Conservation (phyloP, 2,888 invertebrate species). For the Watsonalla cultraria region DNA sequence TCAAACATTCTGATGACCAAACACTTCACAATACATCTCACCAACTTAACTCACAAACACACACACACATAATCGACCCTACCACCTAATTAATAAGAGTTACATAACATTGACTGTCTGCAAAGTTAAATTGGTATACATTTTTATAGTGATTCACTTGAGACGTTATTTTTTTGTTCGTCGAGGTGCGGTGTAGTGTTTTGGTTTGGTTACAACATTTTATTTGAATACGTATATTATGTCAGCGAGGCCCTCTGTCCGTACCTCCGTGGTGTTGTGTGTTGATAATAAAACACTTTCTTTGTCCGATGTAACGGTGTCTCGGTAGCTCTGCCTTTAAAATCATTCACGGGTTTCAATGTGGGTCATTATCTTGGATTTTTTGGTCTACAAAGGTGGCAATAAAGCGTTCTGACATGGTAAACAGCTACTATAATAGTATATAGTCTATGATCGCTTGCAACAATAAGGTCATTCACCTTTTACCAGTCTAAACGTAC, state of each 20-base stretch:
- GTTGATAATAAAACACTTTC: constrained; percentile 48
- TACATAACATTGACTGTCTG: constrained; percentile 15
- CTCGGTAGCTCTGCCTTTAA: constrained; percentile 10
- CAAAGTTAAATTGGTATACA: constrained; percentile 24
- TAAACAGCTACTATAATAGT: no score
- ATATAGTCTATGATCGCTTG: no score
- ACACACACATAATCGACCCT: constrained; percentile 21
- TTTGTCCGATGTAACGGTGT: constrained; percentile 50
- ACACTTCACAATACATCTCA: constrained; percentile 46
- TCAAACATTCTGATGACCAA: constrained; percentile 36
- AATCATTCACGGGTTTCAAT: constrained; percentile 16
- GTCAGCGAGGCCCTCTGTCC: constrained; percentile 48
- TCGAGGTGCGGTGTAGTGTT: constrained; percentile 29
- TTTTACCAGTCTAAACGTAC: no score
- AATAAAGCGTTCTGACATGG: not conserved
- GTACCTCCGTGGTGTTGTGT: constrained; percentile 42
- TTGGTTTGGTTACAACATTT: constrained; percentile 48
- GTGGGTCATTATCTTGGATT: not conserved
- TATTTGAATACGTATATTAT: constrained; percentile 62
- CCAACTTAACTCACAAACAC: constrained; percentile 13
- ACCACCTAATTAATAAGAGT: constrained; percentile 18
- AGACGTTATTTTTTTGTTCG: constrained; percentile 36
- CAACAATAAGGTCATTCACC: no score
- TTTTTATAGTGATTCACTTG: constrained; percentile 65
- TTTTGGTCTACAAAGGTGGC: not conserved